Evolutionary conservation across 2,797 vertebrate genomes (phyloP), one percentile per base, ranked within the genome.

Genomic region (Syngnathus rostellatus): DNA sequence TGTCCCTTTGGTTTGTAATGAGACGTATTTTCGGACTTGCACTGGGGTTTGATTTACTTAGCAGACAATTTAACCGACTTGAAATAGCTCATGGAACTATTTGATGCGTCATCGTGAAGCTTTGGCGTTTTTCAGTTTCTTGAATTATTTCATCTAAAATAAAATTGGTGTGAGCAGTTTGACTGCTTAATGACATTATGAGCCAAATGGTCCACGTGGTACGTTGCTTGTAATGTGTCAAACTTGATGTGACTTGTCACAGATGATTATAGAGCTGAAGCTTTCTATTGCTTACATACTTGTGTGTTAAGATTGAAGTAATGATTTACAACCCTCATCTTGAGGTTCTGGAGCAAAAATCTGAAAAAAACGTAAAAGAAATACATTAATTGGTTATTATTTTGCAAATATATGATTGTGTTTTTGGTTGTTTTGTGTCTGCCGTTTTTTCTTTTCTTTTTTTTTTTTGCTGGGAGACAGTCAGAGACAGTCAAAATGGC

Each of bases 11-110:
- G 73, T 77, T 83, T 76, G 72, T 79, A 78, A 79, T 76, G 68
- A 81, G 68, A 64, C 77, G 72, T 79, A 86, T 85, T 76, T 45
- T 72, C 72, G 7, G 76, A 79, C 80, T 78, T 83, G 67, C 71
- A 75, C 72, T 59, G 54, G 72, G 72, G 71, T 78, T 72, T 79
- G 85, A 82, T 53, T 53, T 21, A 53, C n/a, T 53, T 21, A 21
- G 50, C 50, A n/a, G 50, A 23, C n/a, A 53, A 23, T 53, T 53
- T 53, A 53, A 53, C n/a, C 3, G 7, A 21, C 50, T 53, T 53
- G 50, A 21, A 53, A 53, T 53, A 53, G 50, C 50, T 53, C 50
- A 9, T 10, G n/a, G n/a, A 23, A 21, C n/a, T 21, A 21, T 53
- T 53, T 10, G 9, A 21, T 23, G 50, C 9, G 19, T 53, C 50